Percentiles rank a stretch among this genome's conserved stretches.
Evolutionary conservation across 2,888 invertebrate species (phyloP).

Genomic region (Neuroscelio doddi): DNA sequence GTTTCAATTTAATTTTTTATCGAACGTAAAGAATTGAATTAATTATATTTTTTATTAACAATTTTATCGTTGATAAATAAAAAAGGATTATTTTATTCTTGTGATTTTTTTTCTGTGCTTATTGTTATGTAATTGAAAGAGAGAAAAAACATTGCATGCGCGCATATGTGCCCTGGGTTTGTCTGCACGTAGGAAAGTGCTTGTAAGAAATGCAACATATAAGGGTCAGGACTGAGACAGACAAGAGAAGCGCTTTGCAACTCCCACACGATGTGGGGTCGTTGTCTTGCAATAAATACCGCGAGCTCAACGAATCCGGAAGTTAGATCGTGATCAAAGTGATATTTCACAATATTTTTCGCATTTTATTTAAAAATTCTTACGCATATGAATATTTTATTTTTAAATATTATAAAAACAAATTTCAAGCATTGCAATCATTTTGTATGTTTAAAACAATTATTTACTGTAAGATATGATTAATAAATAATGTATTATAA

Average conservation of each 20-base stretch:
- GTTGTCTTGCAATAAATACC: slow-evolving; percentile 22
- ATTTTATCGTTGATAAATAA: too few species aligned
- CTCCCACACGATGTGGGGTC: slow-evolving; percentile 29
- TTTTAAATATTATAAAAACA: too few species aligned
- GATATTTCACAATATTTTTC: neutral
- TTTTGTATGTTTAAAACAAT: too few species aligned
- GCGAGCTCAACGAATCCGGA: slow-evolving; percentile 21
- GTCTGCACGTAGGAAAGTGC: neutral
- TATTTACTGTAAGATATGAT: too few species aligned
- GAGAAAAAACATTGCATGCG: neutral
- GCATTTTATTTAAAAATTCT: too few species aligned
- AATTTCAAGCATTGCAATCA: too few species aligned
- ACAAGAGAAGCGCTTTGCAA: slow-evolving; percentile 20
- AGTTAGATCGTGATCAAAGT: slow-evolving; percentile 19
- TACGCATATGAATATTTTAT: too few species aligned
- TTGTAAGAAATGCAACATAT: slow-evolving; percentile 15
- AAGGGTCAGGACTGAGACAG: slow-evolving; percentile 16
- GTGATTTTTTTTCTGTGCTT: too few species aligned
- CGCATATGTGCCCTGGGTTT: neutral
- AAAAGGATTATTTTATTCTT: neutral
- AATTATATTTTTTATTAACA: too few species aligned
- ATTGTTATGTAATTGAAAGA: neutral
- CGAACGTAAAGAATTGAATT: too few species aligned
- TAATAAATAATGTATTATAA: too few species aligned
- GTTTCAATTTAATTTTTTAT: too few species aligned